These are phyloP conservation scores for Nemoura dubitans DNA, from an alignment of 2,888 invertebrate species.

Conservation along the genomic window DNA sequence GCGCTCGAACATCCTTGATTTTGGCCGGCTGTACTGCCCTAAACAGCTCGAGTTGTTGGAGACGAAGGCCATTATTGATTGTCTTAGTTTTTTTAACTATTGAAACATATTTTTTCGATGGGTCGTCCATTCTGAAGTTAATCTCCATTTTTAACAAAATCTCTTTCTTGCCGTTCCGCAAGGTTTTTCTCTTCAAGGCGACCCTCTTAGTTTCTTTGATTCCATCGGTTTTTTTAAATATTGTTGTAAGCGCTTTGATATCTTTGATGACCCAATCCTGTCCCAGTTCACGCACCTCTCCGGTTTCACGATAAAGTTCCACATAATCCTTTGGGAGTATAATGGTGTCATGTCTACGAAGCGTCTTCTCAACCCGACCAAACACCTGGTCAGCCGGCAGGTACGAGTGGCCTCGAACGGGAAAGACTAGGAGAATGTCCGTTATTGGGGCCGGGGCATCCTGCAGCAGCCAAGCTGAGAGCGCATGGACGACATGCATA, in stretches of 20 bases:
- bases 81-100: slow-evolving; percentile 10
- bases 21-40: slow-evolving; percentile 10
- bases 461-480: not conserved
- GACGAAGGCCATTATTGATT: not conserved
- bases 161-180: not conserved
- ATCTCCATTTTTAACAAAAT: slow-evolving; percentile 8
- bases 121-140: slow-evolving; percentile 20
- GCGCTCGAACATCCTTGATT: not conserved
- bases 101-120: not conserved
- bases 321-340: not conserved
- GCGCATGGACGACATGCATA: not conserved
- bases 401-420: slow-evolving; percentile 45
- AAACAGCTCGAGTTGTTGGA: not conserved
- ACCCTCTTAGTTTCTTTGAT: slow-evolving; percentile 14
- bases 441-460: not conserved
- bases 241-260: not conserved
- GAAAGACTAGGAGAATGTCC: slow-evolving; percentile 39
- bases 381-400: slow-evolving; percentile 47
- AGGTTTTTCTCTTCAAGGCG: not conserved
- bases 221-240: slow-evolving; percentile 24
- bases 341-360: not conserved
- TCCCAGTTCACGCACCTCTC: slow-evolving; percentile 8
- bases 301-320: slow-evolving; percentile 1
- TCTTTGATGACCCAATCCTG: not conserved
- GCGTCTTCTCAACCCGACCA: slow-evolving; percentile 43